A percentile compares a stretch with the other conserved stretches of the same genome.
Conservation (phyloP, 2,888 invertebrate species). For the Punctoribates punctum region DNA sequence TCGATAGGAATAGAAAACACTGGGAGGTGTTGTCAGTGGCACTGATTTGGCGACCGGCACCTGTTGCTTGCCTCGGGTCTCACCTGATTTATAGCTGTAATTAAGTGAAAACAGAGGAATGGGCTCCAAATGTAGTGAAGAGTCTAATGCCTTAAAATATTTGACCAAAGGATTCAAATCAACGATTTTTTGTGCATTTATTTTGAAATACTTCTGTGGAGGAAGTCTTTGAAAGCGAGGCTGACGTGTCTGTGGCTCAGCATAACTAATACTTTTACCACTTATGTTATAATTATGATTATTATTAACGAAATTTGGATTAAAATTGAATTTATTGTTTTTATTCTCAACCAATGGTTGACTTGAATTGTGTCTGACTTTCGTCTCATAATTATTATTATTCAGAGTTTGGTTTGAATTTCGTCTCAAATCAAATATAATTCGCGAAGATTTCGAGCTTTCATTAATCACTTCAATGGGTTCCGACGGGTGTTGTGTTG, state of each 20-base stretch:
- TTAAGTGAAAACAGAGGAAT: background rate
- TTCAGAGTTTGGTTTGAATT: background rate
- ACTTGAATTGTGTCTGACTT: background rate
- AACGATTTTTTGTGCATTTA: background rate
- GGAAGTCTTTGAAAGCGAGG: background rate
- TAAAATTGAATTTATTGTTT: background rate
- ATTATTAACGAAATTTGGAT: too few relatives aligned
- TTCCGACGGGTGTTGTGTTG: too few relatives aligned
- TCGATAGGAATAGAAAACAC: background rate
- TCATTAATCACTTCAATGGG: too few relatives aligned
- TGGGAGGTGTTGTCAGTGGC: background rate
- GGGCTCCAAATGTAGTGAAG: background rate
- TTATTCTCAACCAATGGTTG: background rate
- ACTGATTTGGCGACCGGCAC: constrained; percentile 3
- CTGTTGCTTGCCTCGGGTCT: background rate
- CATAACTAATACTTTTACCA: too few relatives aligned
- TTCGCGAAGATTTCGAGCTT: too few relatives aligned
- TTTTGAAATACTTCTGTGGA: background rate
- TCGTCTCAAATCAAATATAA: background rate
- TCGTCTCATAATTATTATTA: background rate
- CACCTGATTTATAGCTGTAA: background rate
- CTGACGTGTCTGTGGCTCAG: background rate
- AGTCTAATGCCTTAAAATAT: background rate
- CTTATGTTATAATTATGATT: background rate
- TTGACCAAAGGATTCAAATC: constrained; percentile 17